Conservation (phyloP, 2,113 vertebrate genomes). For the Salvelinus sp. region DNA sequence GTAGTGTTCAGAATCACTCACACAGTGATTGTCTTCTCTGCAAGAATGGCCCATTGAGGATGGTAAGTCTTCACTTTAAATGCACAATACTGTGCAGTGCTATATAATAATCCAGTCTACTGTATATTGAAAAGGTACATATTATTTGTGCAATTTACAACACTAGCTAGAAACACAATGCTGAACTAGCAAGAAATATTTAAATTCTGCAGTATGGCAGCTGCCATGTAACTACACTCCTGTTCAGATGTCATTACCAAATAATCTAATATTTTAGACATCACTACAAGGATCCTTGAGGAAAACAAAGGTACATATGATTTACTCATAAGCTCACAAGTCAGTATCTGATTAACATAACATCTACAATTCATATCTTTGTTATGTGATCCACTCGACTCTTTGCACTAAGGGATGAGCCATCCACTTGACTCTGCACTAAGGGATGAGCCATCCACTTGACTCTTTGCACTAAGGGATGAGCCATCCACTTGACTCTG, state of each 20-base stretch:
- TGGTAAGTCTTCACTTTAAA: too few relatives aligned
- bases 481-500: neutral
- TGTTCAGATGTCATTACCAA: neutral
- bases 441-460: neutral
- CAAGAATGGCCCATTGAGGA: too few relatives aligned
- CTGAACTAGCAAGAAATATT: neutral
- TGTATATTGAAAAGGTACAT: too few relatives aligned
- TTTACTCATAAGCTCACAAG: neutral
- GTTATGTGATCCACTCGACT: neutral
- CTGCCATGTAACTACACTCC: neutral
- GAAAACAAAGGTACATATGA: conserved; percentile 35
- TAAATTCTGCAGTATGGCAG: neutral
- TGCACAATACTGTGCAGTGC: too few relatives aligned
- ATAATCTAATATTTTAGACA: conserved; percentile 7
- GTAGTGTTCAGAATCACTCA: too few relatives aligned
- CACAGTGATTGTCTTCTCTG: too few relatives aligned
- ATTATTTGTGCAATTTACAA: too few relatives aligned
- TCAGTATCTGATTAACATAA: neutral
- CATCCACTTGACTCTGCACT: neutral
- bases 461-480: conserved; percentile 6
- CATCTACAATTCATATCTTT: neutral
- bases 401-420: conserved; percentile 8
- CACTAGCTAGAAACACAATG: too few relatives aligned
- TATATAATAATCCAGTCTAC: too few relatives aligned
- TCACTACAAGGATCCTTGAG: conserved; percentile 35